Evolutionary conservation across 1,140 invertebrate genomes (phyloP), one percentile per base, ranked within the genome.

Genomic region (Microplitis mediator): DNA sequence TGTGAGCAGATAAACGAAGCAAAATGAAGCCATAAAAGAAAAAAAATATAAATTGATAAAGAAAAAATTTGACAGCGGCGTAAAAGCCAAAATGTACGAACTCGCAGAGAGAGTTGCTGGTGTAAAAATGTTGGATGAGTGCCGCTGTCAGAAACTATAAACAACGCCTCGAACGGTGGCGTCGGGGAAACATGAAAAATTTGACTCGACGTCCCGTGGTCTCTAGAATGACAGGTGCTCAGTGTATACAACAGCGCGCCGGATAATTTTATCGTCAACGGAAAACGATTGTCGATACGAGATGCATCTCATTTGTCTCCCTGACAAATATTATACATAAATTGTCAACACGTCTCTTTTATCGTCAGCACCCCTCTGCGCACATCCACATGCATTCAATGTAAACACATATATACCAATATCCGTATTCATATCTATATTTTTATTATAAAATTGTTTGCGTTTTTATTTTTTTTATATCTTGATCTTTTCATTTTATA

Each of bases 121-220:
- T 69, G 66, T 50, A 54, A 69, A 52, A 4, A 35, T 56, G 51
- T 58, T 45, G 54, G 51, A 23, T 51, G 58, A 70, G 58, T 70
- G 58, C 50, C 60, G 35, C 14, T 64, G 62, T 35, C 62, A 67
- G 65, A 34, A 58, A 50, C 34, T 52, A 52, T 71, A 71, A 65
- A 71, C 60, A 56, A 64, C 52, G 35, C 60, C 23, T 71, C 11
- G 9, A 71, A 69, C n/a, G 11, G 68, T 11, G 60, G 52, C 39
- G 50, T 5, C 45, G 60, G 45, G 45, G 61, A 64, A 63, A 63
- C 69, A 63, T 63, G 69, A 64, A 65, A 51, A 71, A 71, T 71
- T 71, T 56, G 58, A 63, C 31, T 71, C 51, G 61, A 36, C 61
- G 63, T n/a, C 23, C 36, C 45, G 69, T 35, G 69, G 69, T 70